Evolutionary conservation across 1,140 invertebrate species (phyloP).

Genomic region (Onthophagus taurus): DNA sequence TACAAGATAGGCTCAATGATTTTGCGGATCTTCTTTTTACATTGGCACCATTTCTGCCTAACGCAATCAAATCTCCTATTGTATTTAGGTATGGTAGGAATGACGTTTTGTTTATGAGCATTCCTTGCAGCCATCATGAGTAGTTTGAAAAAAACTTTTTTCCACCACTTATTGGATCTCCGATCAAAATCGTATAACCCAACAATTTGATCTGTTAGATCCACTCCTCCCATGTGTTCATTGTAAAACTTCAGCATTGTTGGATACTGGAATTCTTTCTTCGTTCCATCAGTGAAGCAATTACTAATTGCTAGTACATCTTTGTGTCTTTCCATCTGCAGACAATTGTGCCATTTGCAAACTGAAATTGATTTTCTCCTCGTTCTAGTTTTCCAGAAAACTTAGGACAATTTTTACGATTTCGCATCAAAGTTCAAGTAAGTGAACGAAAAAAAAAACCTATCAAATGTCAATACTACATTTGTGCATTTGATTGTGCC

Average conservation of each 20-base stretch:
- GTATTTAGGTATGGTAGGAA: too few relatives aligned
- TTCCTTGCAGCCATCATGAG: conserved; percentile 23
- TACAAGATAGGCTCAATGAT: too few relatives aligned
- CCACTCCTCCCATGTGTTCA: neutral
- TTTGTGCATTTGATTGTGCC: too few relatives aligned
- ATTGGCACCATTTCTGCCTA: neutral
- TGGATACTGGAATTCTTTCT: neutral
- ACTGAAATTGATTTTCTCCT: neutral
- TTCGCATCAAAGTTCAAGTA: neutral
- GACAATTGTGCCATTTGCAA: neutral
- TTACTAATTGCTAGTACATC: neutral
- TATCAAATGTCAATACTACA: too few relatives aligned
- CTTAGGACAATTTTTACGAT: neutral
- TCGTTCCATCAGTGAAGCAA: neutral
- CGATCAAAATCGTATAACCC: conserved; percentile 2
- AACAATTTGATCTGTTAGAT: conserved; percentile 1
- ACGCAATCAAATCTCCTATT: too few relatives aligned
- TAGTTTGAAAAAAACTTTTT: conserved; percentile 32
- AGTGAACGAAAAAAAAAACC: too few relatives aligned
- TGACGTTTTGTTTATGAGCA: neutral
- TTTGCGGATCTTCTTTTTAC: neutral
- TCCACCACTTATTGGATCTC: conserved; percentile 6
- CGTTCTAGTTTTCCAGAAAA: neutral
- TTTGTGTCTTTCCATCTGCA: neutral
- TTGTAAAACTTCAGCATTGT: neutral